These are phyloP conservation scores for Lates japonicus DNA, from an alignment of 2,797 vertebrate species.

Conservation along the genomic window DNA sequence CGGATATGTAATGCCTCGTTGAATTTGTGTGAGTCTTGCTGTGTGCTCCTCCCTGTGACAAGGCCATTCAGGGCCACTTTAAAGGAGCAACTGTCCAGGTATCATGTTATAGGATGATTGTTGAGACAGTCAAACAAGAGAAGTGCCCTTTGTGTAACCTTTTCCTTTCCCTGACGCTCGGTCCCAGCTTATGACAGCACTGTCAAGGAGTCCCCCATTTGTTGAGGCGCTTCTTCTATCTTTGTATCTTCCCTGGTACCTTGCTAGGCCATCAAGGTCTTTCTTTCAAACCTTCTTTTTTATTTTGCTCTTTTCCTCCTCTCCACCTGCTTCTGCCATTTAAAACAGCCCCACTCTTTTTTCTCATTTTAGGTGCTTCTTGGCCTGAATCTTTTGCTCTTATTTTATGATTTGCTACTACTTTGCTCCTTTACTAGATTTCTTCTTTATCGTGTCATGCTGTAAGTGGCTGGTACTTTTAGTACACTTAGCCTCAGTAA, in stretches of 20 bases:
- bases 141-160: slow-evolving; percentile 74
- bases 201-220: slow-evolving; percentile 63
- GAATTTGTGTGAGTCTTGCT: slow-evolving; percentile 44
- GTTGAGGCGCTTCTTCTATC: slow-evolving; percentile 39
- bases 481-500: slow-evolving; percentile 37
- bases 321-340: neutral
- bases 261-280: slow-evolving; percentile 17
- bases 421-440: slow-evolving; percentile 34
- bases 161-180: slow-evolving; percentile 53
- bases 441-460: slow-evolving; percentile 13
- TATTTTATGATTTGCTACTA: slow-evolving; percentile 26
- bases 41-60: slow-evolving; percentile 57
- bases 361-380: slow-evolving; percentile 7
- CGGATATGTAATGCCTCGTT: slow-evolving; percentile 58
- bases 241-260: slow-evolving; percentile 27
- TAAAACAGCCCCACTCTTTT: neutral
- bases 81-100: slow-evolving; percentile 65
- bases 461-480: slow-evolving; percentile 42
- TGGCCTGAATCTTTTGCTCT: slow-evolving; percentile 2
- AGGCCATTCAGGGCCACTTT: slow-evolving; percentile 54
- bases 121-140: slow-evolving; percentile 74
- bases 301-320: slow-evolving; percentile 2
- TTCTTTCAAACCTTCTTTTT: slow-evolving; percentile 19
- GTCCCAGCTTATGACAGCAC: slow-evolving; percentile 49
- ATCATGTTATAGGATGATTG: slow-evolving; percentile 69